Base-by-base conservation (phyloP, 2,113 vertebrate species). In the Amphilophus citrinellus region DNA sequence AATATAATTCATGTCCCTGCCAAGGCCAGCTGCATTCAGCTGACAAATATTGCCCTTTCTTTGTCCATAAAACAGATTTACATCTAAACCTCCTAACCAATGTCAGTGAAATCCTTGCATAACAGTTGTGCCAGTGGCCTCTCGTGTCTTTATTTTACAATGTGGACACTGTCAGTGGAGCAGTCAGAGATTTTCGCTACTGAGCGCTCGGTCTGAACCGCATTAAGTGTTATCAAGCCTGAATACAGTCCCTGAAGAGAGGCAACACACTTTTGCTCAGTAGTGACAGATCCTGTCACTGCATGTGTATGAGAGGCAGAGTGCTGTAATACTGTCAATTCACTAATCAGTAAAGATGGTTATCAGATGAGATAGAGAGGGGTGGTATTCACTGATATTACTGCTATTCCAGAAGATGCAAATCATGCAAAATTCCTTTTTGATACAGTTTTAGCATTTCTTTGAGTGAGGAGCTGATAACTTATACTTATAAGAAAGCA, bases 31-130 rank as follows among this genome's bases (percentile, higher is more conserved):
- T 35, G 27, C 77, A 75, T 81, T 42, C 8, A 4, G 20, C 60
- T 59, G 17, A 78, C 75, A 71, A 77, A 79, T 44, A 77, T 39
- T 68, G 44, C 65, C 60, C 68, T 66, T 30, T 78, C 58, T 88
- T 84, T 88, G 76, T 82, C 73, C 85, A 84, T 83, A 61, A 92
- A 88, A 84, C 71, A 90, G 79, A 88, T 88, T 89, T 83, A 82
- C 59, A 83, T 86, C 61, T 83, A 80, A 84, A 89, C 83, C 89
- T 62, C 24, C 59, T 71, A 79, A 77, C 68, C 78, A 79, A 80
- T 60, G 82, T 60, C 73, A 84, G 50, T 61, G 58, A 73, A 84
- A 83, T 84, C 53, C 50, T 90, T 90, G 83, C 59, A 73, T 87
- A 88, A 90, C 56, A 57, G 47, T 10, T 42, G 20, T 18, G 80